A percentile compares a stretch with the other conserved stretches of the same genome.
Evolutionary conservation across 2,113 vertebrate genomes (phyloP).

Genomic region (Dromaius novaehollandiae): DNA sequence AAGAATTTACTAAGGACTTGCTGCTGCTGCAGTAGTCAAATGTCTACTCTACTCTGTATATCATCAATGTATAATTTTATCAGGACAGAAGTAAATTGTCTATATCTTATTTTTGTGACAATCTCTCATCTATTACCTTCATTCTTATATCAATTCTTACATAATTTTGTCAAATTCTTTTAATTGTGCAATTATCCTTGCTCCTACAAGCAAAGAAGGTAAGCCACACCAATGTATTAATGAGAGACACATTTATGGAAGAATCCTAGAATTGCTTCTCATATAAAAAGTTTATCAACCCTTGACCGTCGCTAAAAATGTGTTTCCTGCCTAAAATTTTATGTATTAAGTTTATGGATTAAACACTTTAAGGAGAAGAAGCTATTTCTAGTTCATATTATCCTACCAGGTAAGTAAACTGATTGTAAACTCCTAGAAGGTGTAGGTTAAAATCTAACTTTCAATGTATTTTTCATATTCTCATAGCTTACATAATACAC

Average conservation of each 20-base stretch:
- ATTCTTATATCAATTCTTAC: not conserved
- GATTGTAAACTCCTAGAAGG: not conserved
- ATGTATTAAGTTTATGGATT: not conserved
- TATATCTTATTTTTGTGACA: not conserved
- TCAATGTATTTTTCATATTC: not conserved
- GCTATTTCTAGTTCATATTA: not conserved
- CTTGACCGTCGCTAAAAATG: not conserved
- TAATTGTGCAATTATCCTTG: not conserved
- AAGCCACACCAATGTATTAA: not conserved
- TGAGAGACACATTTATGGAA: not conserved
- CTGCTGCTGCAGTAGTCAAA: not conserved
- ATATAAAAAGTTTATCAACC: not conserved
- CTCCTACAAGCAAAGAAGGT: not conserved
- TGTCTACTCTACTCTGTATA: not conserved
- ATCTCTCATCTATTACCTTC: not conserved
- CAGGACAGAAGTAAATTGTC: not conserved
- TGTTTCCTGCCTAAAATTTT: not conserved
- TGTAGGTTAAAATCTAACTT: not conserved
- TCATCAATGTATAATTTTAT: not conserved
- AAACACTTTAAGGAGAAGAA: not conserved
- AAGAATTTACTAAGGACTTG: not conserved
- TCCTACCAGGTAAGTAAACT: not conserved
- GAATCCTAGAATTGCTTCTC: not conserved
- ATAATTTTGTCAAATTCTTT: not conserved
- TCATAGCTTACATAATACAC: no score